Conservation (phyloP, 2,113 vertebrate species). For the Oryzias javanicus region DNA sequence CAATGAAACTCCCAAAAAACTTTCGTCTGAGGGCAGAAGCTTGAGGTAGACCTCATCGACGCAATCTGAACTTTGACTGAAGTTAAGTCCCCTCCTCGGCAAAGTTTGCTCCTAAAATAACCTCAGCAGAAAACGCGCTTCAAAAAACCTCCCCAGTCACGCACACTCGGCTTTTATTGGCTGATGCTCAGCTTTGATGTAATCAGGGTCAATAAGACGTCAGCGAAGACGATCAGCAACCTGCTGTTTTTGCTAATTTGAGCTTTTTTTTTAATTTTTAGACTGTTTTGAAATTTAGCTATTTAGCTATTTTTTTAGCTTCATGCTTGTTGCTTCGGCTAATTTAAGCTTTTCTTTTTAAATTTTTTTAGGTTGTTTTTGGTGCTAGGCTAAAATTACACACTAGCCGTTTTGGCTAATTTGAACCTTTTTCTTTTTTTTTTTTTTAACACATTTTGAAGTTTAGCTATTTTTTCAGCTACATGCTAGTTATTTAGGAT, state of each 20-base stretch:
- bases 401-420: too few species aligned
- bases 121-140: constrained; percentile 6
- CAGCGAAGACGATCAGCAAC: background rate
- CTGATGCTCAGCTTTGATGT: background rate
- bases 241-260: constrained; percentile 26
- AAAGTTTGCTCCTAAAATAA: constrained; percentile 16
- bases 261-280: too few species aligned
- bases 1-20: background rate
- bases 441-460: too few species aligned
- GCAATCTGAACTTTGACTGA: background rate
- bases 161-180: constrained; percentile 9
- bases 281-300: too few species aligned
- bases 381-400: too few species aligned
- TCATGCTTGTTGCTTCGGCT: too few species aligned
- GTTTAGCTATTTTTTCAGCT: too few species aligned
- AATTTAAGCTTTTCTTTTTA: too few species aligned
- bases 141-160: background rate
- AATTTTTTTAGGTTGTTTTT: too few species aligned
- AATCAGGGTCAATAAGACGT: constrained; percentile 24
- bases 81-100: constrained; percentile 33
- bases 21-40: background rate
- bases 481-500: too few species aligned
- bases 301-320: too few species aligned
- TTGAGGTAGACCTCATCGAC: background rate
- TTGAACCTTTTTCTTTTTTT: too few species aligned